phyloP scores from a whole-genome alignment of 2,797 vertebrate species.

The Helarctos malayanus region DNA sequence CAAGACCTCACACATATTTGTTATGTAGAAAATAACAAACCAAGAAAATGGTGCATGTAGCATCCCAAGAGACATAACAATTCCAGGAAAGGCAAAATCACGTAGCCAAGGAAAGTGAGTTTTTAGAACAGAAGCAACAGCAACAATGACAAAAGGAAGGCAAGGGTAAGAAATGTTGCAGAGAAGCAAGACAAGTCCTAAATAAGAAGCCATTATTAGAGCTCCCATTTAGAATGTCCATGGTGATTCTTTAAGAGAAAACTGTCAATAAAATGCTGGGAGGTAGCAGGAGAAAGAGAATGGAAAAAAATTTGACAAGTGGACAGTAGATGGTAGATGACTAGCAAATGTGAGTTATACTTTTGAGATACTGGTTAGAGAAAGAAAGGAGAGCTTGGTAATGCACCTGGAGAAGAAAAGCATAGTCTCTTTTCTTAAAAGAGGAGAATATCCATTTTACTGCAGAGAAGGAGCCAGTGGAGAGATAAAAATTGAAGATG shows the following conservation, averaged over 20 bases:
- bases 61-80: neutral
- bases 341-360: neutral
- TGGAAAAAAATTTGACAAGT: neutral
- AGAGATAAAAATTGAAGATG: neutral
- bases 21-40: neutral
- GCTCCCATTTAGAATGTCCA: neutral
- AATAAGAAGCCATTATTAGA: neutral
- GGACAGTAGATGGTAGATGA: neutral
- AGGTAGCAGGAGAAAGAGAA: neutral
- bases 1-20: neutral
- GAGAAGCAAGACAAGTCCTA: neutral
- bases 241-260: neutral
- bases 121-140: neutral
- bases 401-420: neutral
- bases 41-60: neutral
- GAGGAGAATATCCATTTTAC: neutral
- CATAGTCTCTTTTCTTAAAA: neutral
- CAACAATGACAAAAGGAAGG: neutral
- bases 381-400: conserved; percentile 16
- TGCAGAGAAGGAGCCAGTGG: neutral
- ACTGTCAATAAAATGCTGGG: neutral
- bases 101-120: neutral
- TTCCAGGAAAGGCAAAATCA: neutral
- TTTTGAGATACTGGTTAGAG: neutral
- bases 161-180: neutral